A percentile compares a stretch with the other conserved stretches of the same genome.
Conservation (phyloP, 2,797 vertebrate species). For the Pantherophis vulpinus region DNA sequence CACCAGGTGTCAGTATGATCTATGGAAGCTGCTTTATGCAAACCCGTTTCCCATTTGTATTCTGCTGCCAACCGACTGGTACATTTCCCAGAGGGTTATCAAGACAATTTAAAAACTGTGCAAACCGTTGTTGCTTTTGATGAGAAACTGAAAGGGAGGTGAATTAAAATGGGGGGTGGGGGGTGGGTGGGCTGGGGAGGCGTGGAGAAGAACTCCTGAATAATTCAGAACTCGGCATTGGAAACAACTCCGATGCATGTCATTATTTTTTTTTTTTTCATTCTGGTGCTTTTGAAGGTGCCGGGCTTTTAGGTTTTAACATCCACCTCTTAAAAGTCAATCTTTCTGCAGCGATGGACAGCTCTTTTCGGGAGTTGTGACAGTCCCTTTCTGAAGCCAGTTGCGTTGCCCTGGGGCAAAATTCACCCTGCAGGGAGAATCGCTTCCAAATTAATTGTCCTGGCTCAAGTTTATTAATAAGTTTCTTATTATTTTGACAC, state of each 20-base stretch:
- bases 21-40: constrained; percentile 48
- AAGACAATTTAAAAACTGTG: constrained; percentile 55
- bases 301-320: constrained; percentile 36
- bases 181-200: neutral
- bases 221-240: constrained; percentile 46
- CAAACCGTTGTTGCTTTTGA: constrained; percentile 52
- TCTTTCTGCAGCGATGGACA: constrained; percentile 52
- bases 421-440: constrained; percentile 50
- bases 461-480: constrained; percentile 32
- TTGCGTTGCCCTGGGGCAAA: constrained; percentile 40
- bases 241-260: constrained; percentile 32
- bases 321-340: constrained; percentile 32
- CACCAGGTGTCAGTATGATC: constrained; percentile 42
- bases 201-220: constrained; percentile 36
- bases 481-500: neutral
- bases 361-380: constrained; percentile 22
- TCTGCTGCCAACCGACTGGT: constrained; percentile 50
- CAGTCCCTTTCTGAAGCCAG: constrained; percentile 43
- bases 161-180: neutral
- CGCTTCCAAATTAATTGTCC: constrained; percentile 35
- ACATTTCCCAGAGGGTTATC: constrained; percentile 47
- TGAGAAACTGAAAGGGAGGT: neutral
- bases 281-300: constrained; percentile 13
- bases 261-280: constrained; percentile 41
- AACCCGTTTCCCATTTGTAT: constrained; percentile 52